Conservation (phyloP, 2,888 invertebrate genomes). For the Lasioglossum marginatum region DNA sequence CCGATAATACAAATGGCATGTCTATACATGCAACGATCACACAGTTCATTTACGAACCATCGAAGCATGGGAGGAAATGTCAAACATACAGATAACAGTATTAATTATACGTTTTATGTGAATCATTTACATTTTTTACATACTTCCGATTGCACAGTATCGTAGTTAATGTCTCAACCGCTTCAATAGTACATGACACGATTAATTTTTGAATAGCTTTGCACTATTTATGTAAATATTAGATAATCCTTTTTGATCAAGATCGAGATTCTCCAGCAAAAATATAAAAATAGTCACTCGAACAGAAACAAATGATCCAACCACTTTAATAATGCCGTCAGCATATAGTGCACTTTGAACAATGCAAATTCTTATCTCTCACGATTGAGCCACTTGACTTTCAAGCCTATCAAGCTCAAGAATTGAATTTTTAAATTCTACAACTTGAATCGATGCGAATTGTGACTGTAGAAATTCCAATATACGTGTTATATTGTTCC, state of each 20-base stretch:
- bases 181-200: background rate
- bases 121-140: background rate
- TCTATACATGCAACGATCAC: background rate
- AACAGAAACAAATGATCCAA: background rate
- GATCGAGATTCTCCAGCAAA: background rate
- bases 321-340: background rate
- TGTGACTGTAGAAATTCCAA: background rate
- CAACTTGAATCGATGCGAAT: background rate
- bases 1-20: background rate
- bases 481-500: background rate
- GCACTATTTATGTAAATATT: background rate
- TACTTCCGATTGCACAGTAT: background rate
- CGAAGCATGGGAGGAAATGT: background rate
- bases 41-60: background rate
- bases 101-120: background rate
- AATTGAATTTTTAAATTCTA: background rate
- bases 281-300: background rate
- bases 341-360: background rate
- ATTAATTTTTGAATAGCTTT: background rate
- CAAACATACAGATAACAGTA: background rate
- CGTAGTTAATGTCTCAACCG: background rate
- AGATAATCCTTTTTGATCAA: background rate
- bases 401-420: background rate
- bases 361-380: background rate
- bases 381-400: background rate